Evolutionary conservation across 1,140 invertebrate genomes (phyloP), one percentile per base, ranked within the genome.

Genomic region (Micrasema longulum): DNA sequence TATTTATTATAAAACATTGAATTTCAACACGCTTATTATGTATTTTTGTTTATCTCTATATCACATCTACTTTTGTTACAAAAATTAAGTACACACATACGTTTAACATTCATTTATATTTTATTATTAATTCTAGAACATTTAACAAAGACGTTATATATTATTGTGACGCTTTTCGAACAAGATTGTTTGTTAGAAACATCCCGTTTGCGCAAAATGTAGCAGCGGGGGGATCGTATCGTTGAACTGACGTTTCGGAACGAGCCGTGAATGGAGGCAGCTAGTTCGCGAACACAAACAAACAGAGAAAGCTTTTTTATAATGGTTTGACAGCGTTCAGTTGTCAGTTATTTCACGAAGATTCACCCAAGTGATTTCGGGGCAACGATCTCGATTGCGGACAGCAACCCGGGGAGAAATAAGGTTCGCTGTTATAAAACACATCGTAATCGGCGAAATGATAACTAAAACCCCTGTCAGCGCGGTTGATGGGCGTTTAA

Each of bases 51-150:
- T 50, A 48, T 52, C 31, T 55, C 68, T 69, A 69, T 69, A 69
- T 69, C 68, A 69, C 68, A 69, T 69, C 68, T 69, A 69, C 68
- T 14, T 69, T 69, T 69, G 55, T 69, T 69, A 69, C 68, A 62
- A 69, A 69, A 62, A 48, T 45, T 69, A 69, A 69, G 68, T 69
- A 69, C 68, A 69, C 68, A 69, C 43, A 23, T 69, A 69, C 31
- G 41, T 35, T 60, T 69, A 60, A 69, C 57, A 62, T 69, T 67
- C 31, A 52, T 67, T 67, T 52, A 67, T 65, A 48, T 18, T 52
- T 53, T n/a, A n/a, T n/a, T n/a, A n/a, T 47, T 47, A 65, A 67
- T 47, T 52, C 52, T 45, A 69, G n/a, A 69, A 69, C 68, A 69
- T 69, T 62, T 31, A 69, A 69, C 68, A 50, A 52, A 50, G 41